phyloP scores from a whole-genome alignment of 2,113 vertebrate species.

The Lucifuga dentata region DNA sequence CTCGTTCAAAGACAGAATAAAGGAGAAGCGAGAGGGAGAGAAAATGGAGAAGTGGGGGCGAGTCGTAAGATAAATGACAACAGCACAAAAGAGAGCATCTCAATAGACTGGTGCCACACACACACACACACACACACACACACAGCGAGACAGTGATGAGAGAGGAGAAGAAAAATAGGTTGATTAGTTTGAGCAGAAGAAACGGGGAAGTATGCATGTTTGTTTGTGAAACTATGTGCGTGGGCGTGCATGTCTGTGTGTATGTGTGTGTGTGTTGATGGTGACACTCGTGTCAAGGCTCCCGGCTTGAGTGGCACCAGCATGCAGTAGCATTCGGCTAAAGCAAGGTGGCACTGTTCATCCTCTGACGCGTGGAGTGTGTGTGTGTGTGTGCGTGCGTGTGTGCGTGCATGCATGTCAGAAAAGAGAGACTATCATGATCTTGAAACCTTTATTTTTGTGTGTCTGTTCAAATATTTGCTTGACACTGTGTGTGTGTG shows the following conservation, averaged over 20 bases:
- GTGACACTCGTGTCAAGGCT: slow-evolving; percentile 49
- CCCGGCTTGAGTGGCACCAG: not conserved
- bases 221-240: slow-evolving; percentile 39
- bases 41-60: slow-evolving; percentile 39
- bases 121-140: slow-evolving; percentile 29
- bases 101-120: slow-evolving; percentile 56
- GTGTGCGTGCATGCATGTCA: no score
- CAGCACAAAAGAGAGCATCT: slow-evolving; percentile 69
- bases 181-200: slow-evolving; percentile 68
- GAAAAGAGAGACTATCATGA: no score
- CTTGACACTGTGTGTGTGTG: not conserved
- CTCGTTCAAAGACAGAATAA: slow-evolving; percentile 70
- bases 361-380: no score
- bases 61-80: slow-evolving; percentile 76
- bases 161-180: slow-evolving; percentile 73
- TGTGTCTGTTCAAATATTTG: no score
- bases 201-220: slow-evolving; percentile 52
- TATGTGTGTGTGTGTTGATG: slow-evolving; percentile 13
- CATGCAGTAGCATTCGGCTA: slow-evolving; percentile 44
- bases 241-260: no score
- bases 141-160: slow-evolving; percentile 42
- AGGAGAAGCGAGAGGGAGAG: slow-evolving; percentile 46
- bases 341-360: slow-evolving; percentile 76
- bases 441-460: no score
- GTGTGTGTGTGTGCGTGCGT: no score